These are phyloP conservation scores for Plecturocebus donacophilus DNA, from an alignment of 2,113 vertebrate genomes.

Conservation along the genomic window DNA sequence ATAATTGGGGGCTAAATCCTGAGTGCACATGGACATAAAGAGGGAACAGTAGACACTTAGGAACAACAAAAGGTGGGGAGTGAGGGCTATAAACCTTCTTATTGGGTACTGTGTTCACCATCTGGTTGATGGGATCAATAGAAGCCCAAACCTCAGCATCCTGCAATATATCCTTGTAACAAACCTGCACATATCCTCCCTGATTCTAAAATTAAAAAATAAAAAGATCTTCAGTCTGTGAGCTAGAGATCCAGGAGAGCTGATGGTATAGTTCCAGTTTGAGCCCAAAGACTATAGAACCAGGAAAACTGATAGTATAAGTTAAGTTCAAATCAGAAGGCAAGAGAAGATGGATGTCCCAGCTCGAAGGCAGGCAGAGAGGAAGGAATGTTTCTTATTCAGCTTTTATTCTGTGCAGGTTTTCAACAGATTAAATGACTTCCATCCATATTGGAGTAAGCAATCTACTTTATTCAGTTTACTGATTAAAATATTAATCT, in stretches of 20 bases:
- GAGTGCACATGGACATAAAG: too few relatives aligned
- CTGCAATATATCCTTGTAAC: too few relatives aligned
- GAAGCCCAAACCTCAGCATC: too few relatives aligned
- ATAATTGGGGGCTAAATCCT: too few relatives aligned
- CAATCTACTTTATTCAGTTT: neutral
- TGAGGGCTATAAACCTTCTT: too few relatives aligned
- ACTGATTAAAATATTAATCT: conserved; percentile 7
- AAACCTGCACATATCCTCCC: too few relatives aligned
- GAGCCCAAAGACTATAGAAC: neutral
- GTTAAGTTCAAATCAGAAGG: neutral
- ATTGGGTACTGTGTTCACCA: too few relatives aligned
- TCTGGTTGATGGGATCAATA: too few relatives aligned
- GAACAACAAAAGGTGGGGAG: too few relatives aligned
- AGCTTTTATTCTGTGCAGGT: neutral
- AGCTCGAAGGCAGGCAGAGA: neutral
- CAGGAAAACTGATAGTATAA: neutral
- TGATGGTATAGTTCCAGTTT: neutral
- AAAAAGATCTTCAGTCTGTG: neutral
- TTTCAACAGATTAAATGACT: neutral
- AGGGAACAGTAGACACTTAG: too few relatives aligned
- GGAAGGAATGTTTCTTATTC: neutral
- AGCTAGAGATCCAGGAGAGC: neutral
- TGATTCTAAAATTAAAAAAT: too few relatives aligned
- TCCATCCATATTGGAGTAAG: neutral
- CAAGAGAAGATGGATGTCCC: neutral